Evolutionary conservation across 2,113 vertebrate species (phyloP), one percentile per base, ranked within the genome.

Genomic region (Eclectus roratus): DNA sequence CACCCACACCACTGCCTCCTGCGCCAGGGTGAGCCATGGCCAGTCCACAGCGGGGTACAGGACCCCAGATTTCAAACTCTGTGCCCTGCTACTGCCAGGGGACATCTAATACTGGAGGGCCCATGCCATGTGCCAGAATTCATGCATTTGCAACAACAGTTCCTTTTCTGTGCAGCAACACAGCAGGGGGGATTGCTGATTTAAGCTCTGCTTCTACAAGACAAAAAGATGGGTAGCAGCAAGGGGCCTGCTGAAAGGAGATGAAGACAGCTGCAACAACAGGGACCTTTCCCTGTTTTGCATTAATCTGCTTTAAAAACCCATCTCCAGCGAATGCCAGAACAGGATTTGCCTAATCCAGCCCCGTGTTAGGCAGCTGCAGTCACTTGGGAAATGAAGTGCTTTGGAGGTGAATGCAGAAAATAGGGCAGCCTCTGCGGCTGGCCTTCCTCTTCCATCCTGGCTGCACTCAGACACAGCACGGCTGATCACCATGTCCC

Each of bases 401-500:
- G 5, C 60, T 81, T 28, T 0, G 7, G 53, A 20, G 17, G 17
- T 6, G 31, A 53, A 21, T 0, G 52, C 58, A 27, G 69, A 29
- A 29, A 25, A 0, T 15, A 3, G 28, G 9, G 53, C 6, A 17
- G 61, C 33, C 46, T 15, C 43, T 15, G 21, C 44, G 15, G 70
- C 58, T 11, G 6, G n/a, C 17, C 11, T 8, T 28, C 5, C 4
- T 23, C 55, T 68, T 33, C 20, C 71, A 14, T 53, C 16, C 10
- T 15, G 13, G 31, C 66, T 7, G 3, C 50, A 4, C 50, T 10
- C 5, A 2, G 50, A 20, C 27, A 15, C 29, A 12, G 21, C 28
- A 2, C 3, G 13, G 13, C 43, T 17, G 3, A 5, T 3, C 27
- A 7, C 39, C 8, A 1, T 3, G 25, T 52, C 46, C 4, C 46